phyloP scores from a whole-genome alignment of 2,888 invertebrate genomes.

The Polydesmus complanatus region DNA sequence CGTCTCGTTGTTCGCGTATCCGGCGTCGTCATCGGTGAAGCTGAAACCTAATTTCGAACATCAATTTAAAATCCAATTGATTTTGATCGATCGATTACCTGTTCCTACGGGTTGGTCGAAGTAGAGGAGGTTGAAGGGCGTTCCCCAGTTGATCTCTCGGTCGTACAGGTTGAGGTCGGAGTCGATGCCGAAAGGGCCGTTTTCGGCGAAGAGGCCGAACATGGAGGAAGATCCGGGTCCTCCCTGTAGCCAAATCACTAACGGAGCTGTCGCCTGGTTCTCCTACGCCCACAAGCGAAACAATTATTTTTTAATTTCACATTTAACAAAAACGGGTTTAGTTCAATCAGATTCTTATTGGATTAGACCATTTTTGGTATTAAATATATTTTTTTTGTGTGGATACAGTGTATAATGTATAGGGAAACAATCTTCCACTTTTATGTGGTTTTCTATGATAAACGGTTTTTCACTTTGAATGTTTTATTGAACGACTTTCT shows the following conservation, averaged over 20 bases:
- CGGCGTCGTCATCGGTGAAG: constrained; percentile 30
- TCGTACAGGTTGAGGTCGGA: constrained; percentile 37
- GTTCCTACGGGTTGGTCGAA: constrained; percentile 89
- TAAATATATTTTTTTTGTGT: too few species aligned
- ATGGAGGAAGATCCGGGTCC: constrained; percentile 34
- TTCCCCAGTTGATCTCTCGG: constrained; percentile 64
- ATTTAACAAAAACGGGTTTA: too few species aligned
- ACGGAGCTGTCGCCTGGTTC: constrained; percentile 25
- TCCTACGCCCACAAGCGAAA: neutral
- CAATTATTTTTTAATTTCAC: neutral
- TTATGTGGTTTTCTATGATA: too few species aligned
- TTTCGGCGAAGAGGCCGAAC: constrained; percentile 48
- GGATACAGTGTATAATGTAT: too few species aligned
- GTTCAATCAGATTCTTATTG: too few species aligned
- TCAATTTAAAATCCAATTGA: too few species aligned
- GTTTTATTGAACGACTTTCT: too few species aligned
- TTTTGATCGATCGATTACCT: too few species aligned
- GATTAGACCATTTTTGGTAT: too few species aligned
- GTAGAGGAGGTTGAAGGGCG: constrained; percentile 63
- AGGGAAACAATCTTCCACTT: too few species aligned
- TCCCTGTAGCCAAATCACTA: constrained; percentile 34
- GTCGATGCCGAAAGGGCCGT: constrained; percentile 56
- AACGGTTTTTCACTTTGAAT: too few species aligned
- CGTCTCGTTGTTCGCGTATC: constrained; percentile 29
- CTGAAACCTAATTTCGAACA: constrained; percentile 29